Percentiles rank a stretch among this genome's conserved stretches.
Conservation (phyloP, 1,140 invertebrate species). For the Coelopa frigida region DNA sequence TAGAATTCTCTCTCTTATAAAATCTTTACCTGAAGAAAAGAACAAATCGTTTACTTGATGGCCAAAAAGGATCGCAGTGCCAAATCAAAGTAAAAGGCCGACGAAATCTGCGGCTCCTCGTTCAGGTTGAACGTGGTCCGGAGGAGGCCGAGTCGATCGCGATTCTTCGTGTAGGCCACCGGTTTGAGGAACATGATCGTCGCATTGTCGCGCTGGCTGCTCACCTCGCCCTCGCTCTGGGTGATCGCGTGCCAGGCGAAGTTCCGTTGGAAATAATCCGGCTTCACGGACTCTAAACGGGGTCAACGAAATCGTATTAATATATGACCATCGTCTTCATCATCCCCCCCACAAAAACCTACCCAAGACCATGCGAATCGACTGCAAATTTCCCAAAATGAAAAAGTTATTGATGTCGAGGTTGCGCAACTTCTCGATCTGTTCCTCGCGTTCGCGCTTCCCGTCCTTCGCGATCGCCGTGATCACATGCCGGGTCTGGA, state of each 20-base stretch:
- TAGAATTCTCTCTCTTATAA: no score
- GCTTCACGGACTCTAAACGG: constrained; percentile 41
- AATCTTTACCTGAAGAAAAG: background rate
- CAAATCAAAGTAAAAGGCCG: constrained; percentile 82
- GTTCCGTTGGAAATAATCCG: constrained; percentile 45
- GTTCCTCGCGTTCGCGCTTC: constrained; percentile 51
- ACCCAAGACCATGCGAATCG: constrained; percentile 61
- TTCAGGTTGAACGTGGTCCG: constrained; percentile 61
- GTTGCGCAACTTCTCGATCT: constrained; percentile 64
- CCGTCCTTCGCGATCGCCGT: constrained; percentile 53
- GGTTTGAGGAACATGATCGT: constrained; percentile 62
- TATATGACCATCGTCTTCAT: no score
- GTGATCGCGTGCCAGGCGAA: constrained; percentile 61
- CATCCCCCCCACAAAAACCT: background rate
- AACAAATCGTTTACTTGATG: constrained; percentile 54
- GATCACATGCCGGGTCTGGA: constrained; percentile 79
- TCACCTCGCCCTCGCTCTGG: constrained; percentile 59
- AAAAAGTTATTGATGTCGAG: constrained; percentile 86
- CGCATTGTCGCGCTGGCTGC: constrained; percentile 61
- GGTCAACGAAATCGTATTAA: no score
- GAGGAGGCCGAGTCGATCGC: constrained; percentile 58
- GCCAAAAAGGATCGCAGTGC: constrained; percentile 63
- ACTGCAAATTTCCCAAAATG: constrained; percentile 61
- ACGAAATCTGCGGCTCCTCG: constrained; percentile 60
- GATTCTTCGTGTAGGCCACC: constrained; percentile 52